A percentile compares a stretch with the other conserved stretches of the same genome.
These are phyloP conservation scores for Heliopora coerulea DNA, from an alignment of 92 coral and sea anemone genomes.

Conservation along the genomic window DNA sequence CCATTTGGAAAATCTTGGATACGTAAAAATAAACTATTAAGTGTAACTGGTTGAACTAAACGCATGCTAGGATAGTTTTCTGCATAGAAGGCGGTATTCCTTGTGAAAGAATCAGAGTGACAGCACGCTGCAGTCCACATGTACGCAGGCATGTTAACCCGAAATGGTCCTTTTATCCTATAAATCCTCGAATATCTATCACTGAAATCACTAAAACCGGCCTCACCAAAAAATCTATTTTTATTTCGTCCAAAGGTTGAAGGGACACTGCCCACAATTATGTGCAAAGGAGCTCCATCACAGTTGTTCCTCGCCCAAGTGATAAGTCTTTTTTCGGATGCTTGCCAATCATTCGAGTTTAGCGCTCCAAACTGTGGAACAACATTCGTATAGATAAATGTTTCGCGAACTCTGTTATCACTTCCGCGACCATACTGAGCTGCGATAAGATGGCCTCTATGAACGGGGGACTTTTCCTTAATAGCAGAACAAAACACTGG, in stretches of 20 bases:
- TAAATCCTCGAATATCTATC: background rate
- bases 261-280: slow-evolving; percentile 54
- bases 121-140: slow-evolving; percentile 25
- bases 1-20: no score
- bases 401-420: background rate
- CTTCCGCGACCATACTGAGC: slow-evolving; percentile 43
- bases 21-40: no score
- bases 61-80: slow-evolving; percentile 4
- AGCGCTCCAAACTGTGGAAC: slow-evolving; percentile 56
- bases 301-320: slow-evolving; percentile 46
- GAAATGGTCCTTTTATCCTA: background rate
- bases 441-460: slow-evolving; percentile 51
- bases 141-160: slow-evolving; percentile 14
- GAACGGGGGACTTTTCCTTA: background rate
- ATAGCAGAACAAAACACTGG: background rate
- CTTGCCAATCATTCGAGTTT: slow-evolving; percentile 39
- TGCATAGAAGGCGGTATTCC: slow-evolving; percentile 13
- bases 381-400: slow-evolving; percentile 54
- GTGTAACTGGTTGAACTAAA: no score
- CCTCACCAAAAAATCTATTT: slow-evolving; percentile 44
- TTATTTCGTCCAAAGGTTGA: slow-evolving; percentile 39
- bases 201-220: slow-evolving; percentile 52
- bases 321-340: slow-evolving; percentile 18
- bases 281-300: slow-evolving; percentile 43
- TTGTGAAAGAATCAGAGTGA: background rate